Evolutionary conservation across 92 coral and sea anemone genomes (phyloP), one percentile per base, ranked within the genome.

Genomic region (Isaurus tuberculatus): DNA sequence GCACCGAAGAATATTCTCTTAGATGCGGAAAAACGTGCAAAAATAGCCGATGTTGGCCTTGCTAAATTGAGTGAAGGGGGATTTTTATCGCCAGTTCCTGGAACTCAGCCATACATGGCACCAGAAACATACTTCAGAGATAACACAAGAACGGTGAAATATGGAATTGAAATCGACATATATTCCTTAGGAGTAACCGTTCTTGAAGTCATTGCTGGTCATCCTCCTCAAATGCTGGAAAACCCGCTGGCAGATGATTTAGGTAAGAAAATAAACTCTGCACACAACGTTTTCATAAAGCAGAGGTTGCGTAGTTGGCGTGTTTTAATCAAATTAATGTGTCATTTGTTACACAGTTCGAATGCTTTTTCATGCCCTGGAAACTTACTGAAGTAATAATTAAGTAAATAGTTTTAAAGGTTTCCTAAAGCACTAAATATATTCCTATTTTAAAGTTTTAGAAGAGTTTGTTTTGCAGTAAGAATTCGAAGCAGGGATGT

Each of bases 71-170:
- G 67, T 17, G 80, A 23, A 17, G 53, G 32, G 4, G 83, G 13
- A 13, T 49, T 28, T 44, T 42, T 69, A 7, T 85, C 92, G 42
- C 92, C 92, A 8, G 92, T 89, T 5, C 92, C 92, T 4, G 92
- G 92, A 9, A 89, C 92, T 14, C 92, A 81, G 75, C 74, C 86
- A 0, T 89, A 89, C 46, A 89, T 85, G 92, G 92, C 92, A 6
- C 92, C 92, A 1, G 92, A 89, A 25, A 89, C 92, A 7, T 77
- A 57, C 70, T 22, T 7, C 37, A 1, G 22, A n/a, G 16, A 17
- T 5, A 74, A 74, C 26, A 30, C 80, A 31, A 33, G 14, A 6
- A 28, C 2, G 71, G 79, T 25, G 5, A 73, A 64, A 19, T 89
- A 89, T 57, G 92, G 92, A 64, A 80, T 85, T 19, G 89, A 89